Evolutionary conservation across 2,888 invertebrate species (phyloP), one percentile per base, ranked within the genome.

Genomic region (Carcina quercana): DNA sequence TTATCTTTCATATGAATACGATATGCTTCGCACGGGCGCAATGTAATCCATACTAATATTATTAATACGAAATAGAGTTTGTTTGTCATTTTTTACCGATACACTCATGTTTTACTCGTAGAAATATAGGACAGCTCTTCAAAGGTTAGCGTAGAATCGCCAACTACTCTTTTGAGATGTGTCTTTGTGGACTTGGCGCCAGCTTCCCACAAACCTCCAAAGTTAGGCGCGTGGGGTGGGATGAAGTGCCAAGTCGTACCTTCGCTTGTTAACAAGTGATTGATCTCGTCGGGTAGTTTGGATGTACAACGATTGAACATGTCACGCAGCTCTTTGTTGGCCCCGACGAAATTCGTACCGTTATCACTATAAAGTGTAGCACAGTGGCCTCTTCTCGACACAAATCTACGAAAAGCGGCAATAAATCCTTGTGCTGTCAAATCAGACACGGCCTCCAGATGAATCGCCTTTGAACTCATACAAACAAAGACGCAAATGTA

Each of bases 401-500:
- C 30, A 26, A 53, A 53, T 1, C 51, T 27, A 6, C 28, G 39
- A 15, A 46, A 54, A 0, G 45, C 51, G 3, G 46, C 44, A 2
- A 52, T 11, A 35, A 53, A 53, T 1, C 45, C 53, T 33, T 54
- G 36, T 1, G 55, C 34, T 1, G 53, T 45, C 2, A 60, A 35
- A 7, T 53, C 52, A 1, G 42, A 42, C 1, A 60, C 56, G 2
- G 44, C 34, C 30, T 63, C 61, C 0, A 61, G 22, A 30, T 59
- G 58, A 5, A 55, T 33, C 0, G 54, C 58, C 5, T 42, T 38
- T 0, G 53, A 48, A 0, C 36, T 34, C 42, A 53, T 39, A 29
- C 50, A 51, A 7, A 37, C 25, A 19, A 38, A 38, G 4, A 38
- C 25, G 21, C 34, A 34, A n/a, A 34, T 27, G 12, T 40, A 43